Evolutionary conservation across 53 echinoderm and acorn worm species (phyloP).

Genomic region (Mesocentrotus franciscanus): DNA sequence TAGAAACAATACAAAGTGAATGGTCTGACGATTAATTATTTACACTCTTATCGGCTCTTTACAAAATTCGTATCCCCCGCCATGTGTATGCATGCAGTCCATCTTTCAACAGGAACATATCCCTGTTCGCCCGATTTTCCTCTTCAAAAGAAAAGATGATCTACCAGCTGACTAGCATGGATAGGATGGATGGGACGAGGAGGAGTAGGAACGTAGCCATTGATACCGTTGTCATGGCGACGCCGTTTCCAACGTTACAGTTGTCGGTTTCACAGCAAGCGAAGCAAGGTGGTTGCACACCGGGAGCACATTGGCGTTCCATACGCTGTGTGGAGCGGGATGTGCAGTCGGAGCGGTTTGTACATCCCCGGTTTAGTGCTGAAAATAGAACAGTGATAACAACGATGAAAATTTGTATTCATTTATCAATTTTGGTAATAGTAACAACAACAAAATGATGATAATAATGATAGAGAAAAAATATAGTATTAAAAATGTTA

Average conservation of each 20-base stretch:
- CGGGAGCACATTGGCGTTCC: slow-evolving; percentile 39
- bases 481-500: not conserved
- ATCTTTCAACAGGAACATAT: not conserved
- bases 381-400: not conserved
- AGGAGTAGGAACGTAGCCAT: slow-evolving; percentile 52
- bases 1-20: not conserved
- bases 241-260: slow-evolving; percentile 30
- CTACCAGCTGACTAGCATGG: slow-evolving; percentile 41
- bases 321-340: slow-evolving; percentile 39
- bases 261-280: slow-evolving; percentile 47
- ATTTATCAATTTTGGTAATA: not conserved
- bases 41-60: not conserved
- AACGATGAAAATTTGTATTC: not conserved
- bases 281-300: slow-evolving; percentile 49
- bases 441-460: not conserved
- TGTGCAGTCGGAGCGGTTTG: slow-evolving; percentile 55
- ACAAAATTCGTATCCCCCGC: not conserved
- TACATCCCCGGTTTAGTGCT: slow-evolving; percentile 56
- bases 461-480: not conserved
- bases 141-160: not conserved
- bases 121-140: not conserved
- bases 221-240: slow-evolving; percentile 28
- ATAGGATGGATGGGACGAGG: slow-evolving; percentile 9
- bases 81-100: not conserved
- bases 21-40: not conserved